Base-by-base conservation (phyloP, 2,797 vertebrate species). In the Naso thynnoides region DNA sequence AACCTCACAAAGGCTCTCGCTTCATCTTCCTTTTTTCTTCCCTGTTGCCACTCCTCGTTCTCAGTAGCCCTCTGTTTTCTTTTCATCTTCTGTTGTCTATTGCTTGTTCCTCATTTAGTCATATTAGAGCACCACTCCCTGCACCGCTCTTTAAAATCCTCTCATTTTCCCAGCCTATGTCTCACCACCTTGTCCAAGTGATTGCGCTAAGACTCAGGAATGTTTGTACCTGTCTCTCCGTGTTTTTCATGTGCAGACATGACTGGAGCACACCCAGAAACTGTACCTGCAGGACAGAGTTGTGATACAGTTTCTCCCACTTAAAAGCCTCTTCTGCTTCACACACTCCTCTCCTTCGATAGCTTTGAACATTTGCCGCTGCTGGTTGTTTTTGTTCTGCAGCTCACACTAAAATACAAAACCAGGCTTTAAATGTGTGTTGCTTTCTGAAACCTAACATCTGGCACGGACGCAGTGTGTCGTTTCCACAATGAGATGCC, bases 61-160 rank as follows among this genome's bases (percentile, higher is more conserved):
- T 26, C 49, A 83, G 53, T 69, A 57, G 57, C 79, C 75, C 57
- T 87, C 71, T 64, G 7, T 86, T 68, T 74, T 75, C 81, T 73
- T 87, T 83, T 87, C 81, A 76, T 87, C 79, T 58, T 44, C 48
- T 80, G 72, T 85, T 79, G 58, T 83, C 74, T 63, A 81, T 70
- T 31, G 56, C 79, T 74, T 88, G 87, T 88, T 85, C 73, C 80
- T 87, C 78, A 75, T 89, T 87, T 81, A 82, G 75, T 81, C 83
- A 65, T 47, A 77, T 89, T 87, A 82, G 75, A 73, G 52, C 77
- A 50, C 84, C 86, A 79, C 90, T 83, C 86, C 86, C 81, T 26
- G 44, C 3, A 6, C 60, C 36, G 8, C 74, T 67, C 88, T 84
- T 82, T 86, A 73, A 82, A 82, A 82, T 79, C 84, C 80, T 82